These are phyloP conservation scores for Melanotaenia nigrans DNA, from an alignment of 2,797 vertebrate species.

Conservation along the genomic window DNA sequence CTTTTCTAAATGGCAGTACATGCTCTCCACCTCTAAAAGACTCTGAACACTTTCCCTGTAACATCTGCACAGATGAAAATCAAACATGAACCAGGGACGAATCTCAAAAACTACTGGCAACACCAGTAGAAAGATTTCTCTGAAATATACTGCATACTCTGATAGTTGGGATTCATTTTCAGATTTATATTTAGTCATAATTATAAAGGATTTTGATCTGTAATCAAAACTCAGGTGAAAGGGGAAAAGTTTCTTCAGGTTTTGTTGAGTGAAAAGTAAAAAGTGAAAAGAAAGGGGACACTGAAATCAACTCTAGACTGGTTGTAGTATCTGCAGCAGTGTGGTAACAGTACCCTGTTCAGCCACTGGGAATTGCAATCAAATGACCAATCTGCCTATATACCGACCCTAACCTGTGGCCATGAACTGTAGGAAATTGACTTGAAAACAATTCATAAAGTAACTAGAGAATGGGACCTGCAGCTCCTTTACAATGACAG, in stretches of 20 bases:
- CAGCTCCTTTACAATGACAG: not conserved
- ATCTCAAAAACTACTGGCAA: not conserved
- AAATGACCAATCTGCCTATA: not conserved
- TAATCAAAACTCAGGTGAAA: not conserved
- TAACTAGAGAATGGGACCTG: not conserved
- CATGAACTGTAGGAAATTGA: not conserved
- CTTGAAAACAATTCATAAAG: not conserved
- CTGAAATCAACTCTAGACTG: not conserved
- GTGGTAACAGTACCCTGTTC: not conserved
- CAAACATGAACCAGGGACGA: not conserved
- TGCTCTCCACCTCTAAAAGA: not conserved
- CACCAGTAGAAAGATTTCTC: not conserved
- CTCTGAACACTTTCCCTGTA: not conserved
- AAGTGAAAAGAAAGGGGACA: not conserved
- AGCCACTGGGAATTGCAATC: not conserved
- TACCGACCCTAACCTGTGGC: not conserved
- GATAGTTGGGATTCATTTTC: not conserved
- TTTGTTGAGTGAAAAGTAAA: not conserved
- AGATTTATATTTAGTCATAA: no score
- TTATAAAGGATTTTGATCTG: not conserved
- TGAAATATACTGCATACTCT: not conserved
- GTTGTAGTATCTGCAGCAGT: not conserved
- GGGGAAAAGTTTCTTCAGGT: not conserved
- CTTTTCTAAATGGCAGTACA: not conserved
- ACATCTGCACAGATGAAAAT: not conserved